A percentile compares a stretch with the other conserved stretches of the same genome.
These are phyloP conservation scores for Drosophila glabriapex DNA, from an alignment of 2,888 invertebrate genomes.

Conservation along the genomic window DNA sequence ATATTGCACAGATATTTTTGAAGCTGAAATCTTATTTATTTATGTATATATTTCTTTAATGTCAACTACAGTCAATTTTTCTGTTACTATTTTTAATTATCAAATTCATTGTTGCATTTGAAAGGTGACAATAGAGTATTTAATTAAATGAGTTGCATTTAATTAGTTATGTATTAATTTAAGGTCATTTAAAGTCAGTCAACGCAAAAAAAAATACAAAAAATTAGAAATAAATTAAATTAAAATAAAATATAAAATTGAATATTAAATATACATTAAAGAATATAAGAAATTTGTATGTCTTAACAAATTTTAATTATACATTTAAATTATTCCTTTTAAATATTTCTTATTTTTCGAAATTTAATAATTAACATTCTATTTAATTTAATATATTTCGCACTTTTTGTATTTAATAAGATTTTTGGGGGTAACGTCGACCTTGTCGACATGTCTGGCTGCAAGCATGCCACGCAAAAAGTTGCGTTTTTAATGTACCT, in stretches of 20 bases:
- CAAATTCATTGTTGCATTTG: too few species aligned
- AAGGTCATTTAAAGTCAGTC: neutral
- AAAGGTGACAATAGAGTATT: too few species aligned
- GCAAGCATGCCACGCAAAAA: conserved; percentile 12
- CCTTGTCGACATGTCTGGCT: conserved; percentile 53
- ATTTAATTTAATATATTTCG: neutral
- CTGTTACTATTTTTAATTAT: too few species aligned
- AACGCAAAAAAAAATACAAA: neutral
- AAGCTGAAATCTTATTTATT: conserved; percentile 48
- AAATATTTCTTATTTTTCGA: neutral
- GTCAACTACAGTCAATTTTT: neutral
- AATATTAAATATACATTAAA: neutral
- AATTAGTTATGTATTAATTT: too few species aligned
- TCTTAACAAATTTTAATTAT: too few species aligned
- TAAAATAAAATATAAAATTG: neutral
- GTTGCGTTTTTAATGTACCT: conserved; percentile 67
- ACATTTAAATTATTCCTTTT: neutral
- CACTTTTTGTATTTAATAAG: neutral
- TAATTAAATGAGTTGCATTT: too few species aligned
- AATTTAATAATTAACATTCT: neutral
- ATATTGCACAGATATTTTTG: conserved; percentile 20
- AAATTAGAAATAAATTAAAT: neutral
- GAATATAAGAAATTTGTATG: neutral
- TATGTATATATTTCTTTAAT: conserved; percentile 28
- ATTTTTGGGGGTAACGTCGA: neutral